Conservation (phyloP, 2,113 vertebrate species). For the Gymnarchus niloticus region DNA sequence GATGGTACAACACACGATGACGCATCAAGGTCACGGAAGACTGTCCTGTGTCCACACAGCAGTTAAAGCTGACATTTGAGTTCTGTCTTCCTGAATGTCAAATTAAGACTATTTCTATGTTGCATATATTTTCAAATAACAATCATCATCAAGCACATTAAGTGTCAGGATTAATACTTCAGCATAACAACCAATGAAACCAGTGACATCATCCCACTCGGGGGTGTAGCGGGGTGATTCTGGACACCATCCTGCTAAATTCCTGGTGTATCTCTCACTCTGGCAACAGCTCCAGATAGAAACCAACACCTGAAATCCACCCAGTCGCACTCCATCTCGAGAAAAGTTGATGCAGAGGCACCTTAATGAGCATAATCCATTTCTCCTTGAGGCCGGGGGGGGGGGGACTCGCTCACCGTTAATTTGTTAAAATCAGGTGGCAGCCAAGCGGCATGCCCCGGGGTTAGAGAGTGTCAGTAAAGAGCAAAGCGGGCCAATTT, state of each 20-base stretch:
- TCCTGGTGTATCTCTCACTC: background rate
- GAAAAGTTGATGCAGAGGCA: background rate
- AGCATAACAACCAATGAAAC: too few species aligned
- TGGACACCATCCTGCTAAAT: background rate
- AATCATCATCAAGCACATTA: too few species aligned
- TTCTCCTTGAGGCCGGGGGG: background rate
- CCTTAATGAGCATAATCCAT: slow-evolving; percentile 5
- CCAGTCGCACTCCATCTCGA: background rate
- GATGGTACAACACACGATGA: too few species aligned
- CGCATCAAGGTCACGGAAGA: too few species aligned
- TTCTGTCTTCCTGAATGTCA: too few species aligned
- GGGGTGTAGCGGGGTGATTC: background rate
- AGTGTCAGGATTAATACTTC: too few species aligned
- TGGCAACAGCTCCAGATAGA: background rate
- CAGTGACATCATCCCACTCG: too few species aligned
- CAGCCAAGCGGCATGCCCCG: background rate
- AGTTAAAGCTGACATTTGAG: too few species aligned
- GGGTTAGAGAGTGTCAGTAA: background rate
- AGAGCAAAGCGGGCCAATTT: background rate
- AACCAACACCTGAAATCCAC: background rate
- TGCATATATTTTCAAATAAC: too few species aligned
- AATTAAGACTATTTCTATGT: too few species aligned
- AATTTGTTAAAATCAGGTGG: background rate
- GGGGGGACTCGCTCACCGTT: background rate
- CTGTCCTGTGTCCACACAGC: too few species aligned